A percentile compares a stretch with the other conserved stretches of the same genome.
Conservation (phyloP, 2,888 invertebrate species). For the Apotomis turbidana region DNA sequence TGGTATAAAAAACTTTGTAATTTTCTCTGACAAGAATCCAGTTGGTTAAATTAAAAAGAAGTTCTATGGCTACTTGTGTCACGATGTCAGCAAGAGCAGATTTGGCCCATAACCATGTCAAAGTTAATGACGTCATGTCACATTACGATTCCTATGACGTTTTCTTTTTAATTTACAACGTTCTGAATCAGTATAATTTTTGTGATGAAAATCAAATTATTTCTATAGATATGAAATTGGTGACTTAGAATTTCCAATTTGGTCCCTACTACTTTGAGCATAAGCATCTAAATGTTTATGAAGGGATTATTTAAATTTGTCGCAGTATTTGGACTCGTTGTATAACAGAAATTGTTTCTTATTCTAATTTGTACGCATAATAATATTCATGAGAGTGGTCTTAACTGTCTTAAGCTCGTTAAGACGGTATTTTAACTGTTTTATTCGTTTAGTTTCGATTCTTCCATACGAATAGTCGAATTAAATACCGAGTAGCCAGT, state of each 20-base stretch:
- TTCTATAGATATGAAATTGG: constrained; percentile 15
- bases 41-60: constrained; percentile 30
- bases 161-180: constrained; percentile 51
- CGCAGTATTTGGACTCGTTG: constrained; percentile 37
- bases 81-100: constrained; percentile 9
- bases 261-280: constrained; percentile 32
- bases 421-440: constrained; percentile 69
- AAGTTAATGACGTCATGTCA: constrained; percentile 31
- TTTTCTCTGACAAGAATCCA: constrained; percentile 15
- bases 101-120: constrained; percentile 33
- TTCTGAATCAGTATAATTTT: constrained; percentile 46
- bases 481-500: constrained; percentile 65
- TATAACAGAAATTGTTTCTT: constrained; percentile 60
- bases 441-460: constrained; percentile 63
- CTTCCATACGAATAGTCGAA: constrained; percentile 68
- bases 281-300: constrained; percentile 19
- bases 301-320: constrained; percentile 1
- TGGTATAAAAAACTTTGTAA: constrained; percentile 3
- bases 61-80: constrained; percentile 29
- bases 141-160: constrained; percentile 13
- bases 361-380: constrained; percentile 66
- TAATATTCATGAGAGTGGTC: constrained; percentile 70
- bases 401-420: constrained; percentile 70
- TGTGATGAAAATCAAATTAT: constrained; percentile 52
- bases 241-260: constrained; percentile 35